phyloP scores from a whole-genome alignment of 2,113 vertebrate genomes.

The Macrotis lagotis region DNA sequence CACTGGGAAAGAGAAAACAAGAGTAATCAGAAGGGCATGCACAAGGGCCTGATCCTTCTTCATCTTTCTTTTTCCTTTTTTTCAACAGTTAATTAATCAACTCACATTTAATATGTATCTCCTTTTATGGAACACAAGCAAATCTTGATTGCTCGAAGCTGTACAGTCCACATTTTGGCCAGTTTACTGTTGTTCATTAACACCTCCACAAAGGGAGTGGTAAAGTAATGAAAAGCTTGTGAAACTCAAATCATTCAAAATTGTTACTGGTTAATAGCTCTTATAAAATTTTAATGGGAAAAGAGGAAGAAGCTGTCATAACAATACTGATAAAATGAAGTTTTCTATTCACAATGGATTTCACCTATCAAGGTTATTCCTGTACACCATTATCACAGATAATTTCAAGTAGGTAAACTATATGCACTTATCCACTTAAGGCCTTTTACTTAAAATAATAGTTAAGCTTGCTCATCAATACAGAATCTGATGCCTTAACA shows the following conservation, averaged over 20 bases:
- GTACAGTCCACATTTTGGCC: not conserved
- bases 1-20: not conserved
- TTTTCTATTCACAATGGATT: not conserved
- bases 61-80: not conserved
- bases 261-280: not conserved
- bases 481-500: not conserved
- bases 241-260: conserved; percentile 1
- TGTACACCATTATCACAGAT: not conserved
- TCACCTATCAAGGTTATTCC: not conserved
- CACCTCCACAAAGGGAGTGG: not conserved
- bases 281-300: not conserved
- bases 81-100: not conserved
- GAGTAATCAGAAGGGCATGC: not conserved
- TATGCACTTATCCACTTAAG: not conserved
- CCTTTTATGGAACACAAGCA: not conserved
- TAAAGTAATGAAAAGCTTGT: not conserved
- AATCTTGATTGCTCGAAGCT: not conserved
- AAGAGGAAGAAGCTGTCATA: not conserved
- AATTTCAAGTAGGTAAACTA: not conserved
- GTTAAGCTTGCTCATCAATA: not conserved
- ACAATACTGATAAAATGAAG: not conserved
- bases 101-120: not conserved
- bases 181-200: not conserved
- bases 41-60: not conserved
- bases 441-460: not conserved